Percentiles rank a stretch among this genome's conserved stretches.
These are phyloP conservation scores for Plectropomus leopardus DNA, from an alignment of 2,113 vertebrate genomes.

Conservation along the genomic window DNA sequence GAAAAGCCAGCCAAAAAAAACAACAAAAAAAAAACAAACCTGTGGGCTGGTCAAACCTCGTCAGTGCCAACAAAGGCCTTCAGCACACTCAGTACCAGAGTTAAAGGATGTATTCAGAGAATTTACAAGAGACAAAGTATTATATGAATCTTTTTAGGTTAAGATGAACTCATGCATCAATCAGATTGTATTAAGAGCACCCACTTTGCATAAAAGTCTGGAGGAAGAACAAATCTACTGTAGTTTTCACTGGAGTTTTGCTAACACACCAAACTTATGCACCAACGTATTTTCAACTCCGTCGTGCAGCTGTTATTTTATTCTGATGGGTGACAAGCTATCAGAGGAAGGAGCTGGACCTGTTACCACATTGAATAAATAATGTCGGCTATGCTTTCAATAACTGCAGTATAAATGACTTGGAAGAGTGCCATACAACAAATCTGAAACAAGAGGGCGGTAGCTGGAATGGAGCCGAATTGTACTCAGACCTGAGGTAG, in stretches of 20 bases:
- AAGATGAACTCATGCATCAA: conserved; percentile 59
- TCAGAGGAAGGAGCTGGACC: conserved; percentile 34
- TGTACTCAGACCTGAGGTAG: conserved; percentile 17
- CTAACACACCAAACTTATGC: conserved; percentile 54
- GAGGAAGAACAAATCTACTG: conserved; percentile 41
- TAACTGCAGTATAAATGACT: conserved; percentile 57
- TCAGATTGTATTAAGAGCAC: conserved; percentile 72
- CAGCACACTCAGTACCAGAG: conserved; percentile 68
- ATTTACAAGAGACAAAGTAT: conserved; percentile 69
- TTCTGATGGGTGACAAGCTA: conserved; percentile 42
- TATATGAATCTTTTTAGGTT: conserved; percentile 73
- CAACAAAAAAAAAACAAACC: conserved; percentile 2
- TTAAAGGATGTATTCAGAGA: conserved; percentile 70
- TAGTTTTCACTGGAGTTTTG: conserved; percentile 66
- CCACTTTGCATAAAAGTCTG: conserved; percentile 70
- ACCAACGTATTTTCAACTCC: conserved; percentile 42
- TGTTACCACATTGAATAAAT: conserved; percentile 60
- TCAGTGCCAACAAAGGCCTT: conserved; percentile 78
- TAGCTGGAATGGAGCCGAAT: conserved; percentile 37
- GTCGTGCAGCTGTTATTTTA: conserved; percentile 48
- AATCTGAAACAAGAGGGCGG: conserved; percentile 46
- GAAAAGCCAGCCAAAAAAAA: conserved; percentile 63
- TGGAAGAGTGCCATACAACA: conserved; percentile 58
- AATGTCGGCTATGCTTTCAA: conserved; percentile 54
- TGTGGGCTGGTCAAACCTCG: conserved; percentile 66